Evolutionary conservation across 2,888 invertebrate genomes (phyloP), one percentile per base, ranked within the genome.

Genomic region (Hypercompe scribonia): DNA sequence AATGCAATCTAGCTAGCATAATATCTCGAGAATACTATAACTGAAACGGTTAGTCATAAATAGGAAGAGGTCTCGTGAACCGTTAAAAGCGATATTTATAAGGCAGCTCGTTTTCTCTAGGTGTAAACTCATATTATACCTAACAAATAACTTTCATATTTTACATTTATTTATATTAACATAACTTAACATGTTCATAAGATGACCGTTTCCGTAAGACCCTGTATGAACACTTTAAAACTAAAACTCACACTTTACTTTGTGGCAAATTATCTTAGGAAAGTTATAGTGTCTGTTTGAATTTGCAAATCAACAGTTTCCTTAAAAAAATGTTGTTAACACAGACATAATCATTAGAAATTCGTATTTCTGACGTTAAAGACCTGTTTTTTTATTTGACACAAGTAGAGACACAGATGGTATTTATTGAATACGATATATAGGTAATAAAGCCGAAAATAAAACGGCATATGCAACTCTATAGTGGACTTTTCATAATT

Each of bases 231-330:
- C 15, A 50, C 46, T 70, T 46, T 64, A 18, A 33, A 31, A 46
- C n/a, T 70, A 50, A 70, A 70, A 24, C 46, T 8, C 18, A 42
- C 33, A 70, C 64, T 70, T 46, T 46, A 70, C 42, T 64, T n/a
- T 24, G 13, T 34, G 46, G 46, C n/a, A 70, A 70, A 34, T 33
- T 13, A 18, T 33, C 31, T 70, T 63, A 67, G 46, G 24, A 67
- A 8, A 24, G 21, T 18, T 67, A 46, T 42, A 67, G 31, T 42
- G 5, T 24, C 3, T 63, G 21, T 61, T 39, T 34, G 68, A 21
- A 24, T 8, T 42, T 61, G 39, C 58, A 42, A 61, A 61, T 28
- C 34, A 2, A 4, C 36, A 36, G 18, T 65, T 39, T 33, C n/a
- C n/a, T 54, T n/a, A 54, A 54, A 54, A n/a, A 54, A 54, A 54